Percentiles rank a stretch among this genome's conserved stretches.
phyloP scores from a whole-genome alignment of 2,797 vertebrate genomes.

The Mus caroli region DNA sequence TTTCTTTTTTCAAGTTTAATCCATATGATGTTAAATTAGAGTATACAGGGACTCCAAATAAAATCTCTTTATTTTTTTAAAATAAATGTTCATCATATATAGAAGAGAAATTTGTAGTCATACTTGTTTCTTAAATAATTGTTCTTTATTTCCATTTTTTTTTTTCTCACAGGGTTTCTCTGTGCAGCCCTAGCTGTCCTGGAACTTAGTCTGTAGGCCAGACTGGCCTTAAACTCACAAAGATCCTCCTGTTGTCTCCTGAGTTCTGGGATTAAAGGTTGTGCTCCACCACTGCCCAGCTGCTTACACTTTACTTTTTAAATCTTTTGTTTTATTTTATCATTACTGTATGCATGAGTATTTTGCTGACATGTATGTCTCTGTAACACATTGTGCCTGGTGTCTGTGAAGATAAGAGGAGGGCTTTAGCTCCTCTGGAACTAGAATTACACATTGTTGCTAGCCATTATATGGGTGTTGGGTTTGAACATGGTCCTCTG shows the following conservation, averaged over 20 bases:
- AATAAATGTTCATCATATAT: conserved; percentile 44
- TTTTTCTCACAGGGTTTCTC: neutral
- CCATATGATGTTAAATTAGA: conserved; percentile 30
- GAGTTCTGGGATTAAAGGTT: neutral
- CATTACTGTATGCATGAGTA: neutral
- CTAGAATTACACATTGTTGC: neutral
- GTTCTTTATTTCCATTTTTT: neutral
- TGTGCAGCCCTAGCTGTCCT: neutral
- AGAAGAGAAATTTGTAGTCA: conserved; percentile 54
- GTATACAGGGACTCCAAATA: conserved; percentile 30
- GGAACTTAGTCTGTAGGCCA: neutral
- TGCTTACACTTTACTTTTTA: neutral
- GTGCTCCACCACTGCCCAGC: neutral
- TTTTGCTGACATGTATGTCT: neutral
- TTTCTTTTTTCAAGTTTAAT: neutral
- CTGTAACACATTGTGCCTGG: neutral
- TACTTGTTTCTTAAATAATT: neutral
- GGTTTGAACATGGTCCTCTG: neutral
- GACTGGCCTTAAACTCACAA: neutral
- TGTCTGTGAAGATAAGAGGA: neutral
- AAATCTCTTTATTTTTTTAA: conserved; percentile 30
- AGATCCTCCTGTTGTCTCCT: neutral
- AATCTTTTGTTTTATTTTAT: neutral
- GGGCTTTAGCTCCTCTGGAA: neutral
- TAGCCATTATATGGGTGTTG: neutral